Evolutionary conservation across 1,140 invertebrate species (phyloP).

Genomic region (Solen grandis): DNA sequence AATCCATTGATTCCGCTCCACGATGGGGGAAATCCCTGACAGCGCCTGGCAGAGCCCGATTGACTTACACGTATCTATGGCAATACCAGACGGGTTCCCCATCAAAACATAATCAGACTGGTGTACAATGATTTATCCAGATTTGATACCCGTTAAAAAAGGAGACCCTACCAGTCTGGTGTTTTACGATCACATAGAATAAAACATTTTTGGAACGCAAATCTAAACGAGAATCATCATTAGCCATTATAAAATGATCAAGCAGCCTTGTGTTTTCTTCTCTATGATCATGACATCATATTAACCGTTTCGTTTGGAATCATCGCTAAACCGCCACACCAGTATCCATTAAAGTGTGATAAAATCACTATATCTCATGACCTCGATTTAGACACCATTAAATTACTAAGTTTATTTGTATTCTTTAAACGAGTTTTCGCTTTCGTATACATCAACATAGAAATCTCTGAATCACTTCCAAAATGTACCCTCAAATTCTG

Average conservation of each 20-base stretch:
- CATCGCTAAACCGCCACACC: too few species aligned
- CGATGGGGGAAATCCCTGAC: constrained; percentile 10
- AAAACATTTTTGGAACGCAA: not conserved
- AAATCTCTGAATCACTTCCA: not conserved
- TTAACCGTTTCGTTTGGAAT: not conserved
- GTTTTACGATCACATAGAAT: not conserved
- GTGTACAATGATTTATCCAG: constrained; percentile 21
- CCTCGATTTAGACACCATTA: too few species aligned
- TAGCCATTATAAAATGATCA: not conserved
- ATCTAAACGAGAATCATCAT: not conserved
- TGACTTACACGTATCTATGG: constrained; percentile 10
- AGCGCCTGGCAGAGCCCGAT: constrained; percentile 30
- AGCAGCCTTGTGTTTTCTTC: not conserved
- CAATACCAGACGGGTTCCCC: constrained; percentile 13
- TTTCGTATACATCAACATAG: too few species aligned
- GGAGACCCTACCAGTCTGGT: not conserved
- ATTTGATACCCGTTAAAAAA: not conserved
- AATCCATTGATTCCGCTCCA: constrained; percentile 38
- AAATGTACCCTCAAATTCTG: not conserved
- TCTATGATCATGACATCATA: not conserved
- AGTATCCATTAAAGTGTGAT: too few species aligned
- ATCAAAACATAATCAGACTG: constrained; percentile 40
- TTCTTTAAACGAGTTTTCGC: too few species aligned
- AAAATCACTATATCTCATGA: too few species aligned
- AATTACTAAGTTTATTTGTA: too few species aligned